These are phyloP conservation scores for Dexiosoma caninum DNA, from an alignment of 2,888 invertebrate species.

Conservation along the genomic window DNA sequence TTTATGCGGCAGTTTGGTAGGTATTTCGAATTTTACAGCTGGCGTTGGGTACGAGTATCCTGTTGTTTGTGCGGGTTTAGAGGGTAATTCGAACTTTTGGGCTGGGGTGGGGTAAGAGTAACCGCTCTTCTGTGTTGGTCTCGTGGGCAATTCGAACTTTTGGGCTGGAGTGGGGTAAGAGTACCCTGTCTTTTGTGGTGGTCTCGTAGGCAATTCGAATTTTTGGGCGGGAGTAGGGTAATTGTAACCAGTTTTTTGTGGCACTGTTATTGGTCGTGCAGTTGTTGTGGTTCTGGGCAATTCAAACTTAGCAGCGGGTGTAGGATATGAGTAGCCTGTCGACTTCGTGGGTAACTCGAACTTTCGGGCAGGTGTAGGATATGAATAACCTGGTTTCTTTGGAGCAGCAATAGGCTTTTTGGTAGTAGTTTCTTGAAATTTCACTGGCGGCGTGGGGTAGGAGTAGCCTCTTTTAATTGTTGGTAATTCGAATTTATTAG, in stretches of 20 bases:
- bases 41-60: conserved; percentile 57
- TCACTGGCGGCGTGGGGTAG: conserved; percentile 41
- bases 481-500: conserved; percentile 64
- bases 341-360: conserved; percentile 55
- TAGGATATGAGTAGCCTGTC: conserved; percentile 67
- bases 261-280: too few species aligned
- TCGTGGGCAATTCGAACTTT: conserved; percentile 38
- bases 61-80: conserved; percentile 20
- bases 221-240: conserved; percentile 34
- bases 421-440: conserved; percentile 43
- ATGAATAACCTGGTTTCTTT: conserved; percentile 34
- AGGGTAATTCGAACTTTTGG: conserved; percentile 40
- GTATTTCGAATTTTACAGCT: conserved; percentile 38
- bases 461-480: conserved; percentile 43
- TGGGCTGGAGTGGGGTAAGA: conserved; percentile 44
- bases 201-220: conserved; percentile 26
- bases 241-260: conserved; percentile 30
- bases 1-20: conserved; percentile 30
- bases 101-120: conserved; percentile 51
- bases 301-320: conserved; percentile 65
- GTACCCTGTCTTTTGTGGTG: conserved; percentile 26
- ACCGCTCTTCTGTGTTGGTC: conserved; percentile 41
- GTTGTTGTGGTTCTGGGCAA: too few species aligned
- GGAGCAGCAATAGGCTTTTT: conserved; percentile 34
- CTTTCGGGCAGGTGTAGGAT: conserved; percentile 60